Conservation (phyloP, 2,113 vertebrate species). For the Cromileptes altivelis region DNA sequence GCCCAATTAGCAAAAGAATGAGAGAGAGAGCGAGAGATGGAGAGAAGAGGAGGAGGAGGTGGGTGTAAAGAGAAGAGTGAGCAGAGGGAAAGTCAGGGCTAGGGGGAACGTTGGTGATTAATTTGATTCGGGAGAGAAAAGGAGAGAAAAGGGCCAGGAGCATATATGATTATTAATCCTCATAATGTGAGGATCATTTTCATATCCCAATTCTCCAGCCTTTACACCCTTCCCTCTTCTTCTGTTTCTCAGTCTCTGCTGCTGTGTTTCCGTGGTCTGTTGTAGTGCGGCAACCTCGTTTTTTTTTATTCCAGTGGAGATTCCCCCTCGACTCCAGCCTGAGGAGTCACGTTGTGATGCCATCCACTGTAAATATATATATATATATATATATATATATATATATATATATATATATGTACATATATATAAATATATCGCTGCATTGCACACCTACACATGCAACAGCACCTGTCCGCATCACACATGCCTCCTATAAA, state of each 20-base stretch:
- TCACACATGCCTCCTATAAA: constrained; percentile 17
- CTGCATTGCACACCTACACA: constrained; percentile 35
- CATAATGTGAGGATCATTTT: constrained; percentile 78
- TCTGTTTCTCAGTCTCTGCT: constrained; percentile 32
- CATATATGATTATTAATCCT: constrained; percentile 80
- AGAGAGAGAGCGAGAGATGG: constrained; percentile 11
- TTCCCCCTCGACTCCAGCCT: background rate
- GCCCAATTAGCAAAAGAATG: constrained; percentile 79
- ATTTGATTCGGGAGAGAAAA: constrained; percentile 68
- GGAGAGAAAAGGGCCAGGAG: constrained; percentile 70
- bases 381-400: too few species aligned
- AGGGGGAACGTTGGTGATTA: constrained; percentile 68
- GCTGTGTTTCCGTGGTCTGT: constrained; percentile 35
- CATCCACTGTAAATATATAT: constrained; percentile 3
- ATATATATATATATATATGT: too few species aligned
- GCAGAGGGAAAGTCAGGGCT: constrained; percentile 65
- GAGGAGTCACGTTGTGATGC: constrained; percentile 38
- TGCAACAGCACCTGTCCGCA: constrained; percentile 12
- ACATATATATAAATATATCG: too few species aligned
- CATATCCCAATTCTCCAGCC: constrained; percentile 69
- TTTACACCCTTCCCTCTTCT: constrained; percentile 6
- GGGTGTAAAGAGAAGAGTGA: constrained; percentile 44
- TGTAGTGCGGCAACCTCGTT: constrained; percentile 60
- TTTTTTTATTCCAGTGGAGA: constrained; percentile 51
- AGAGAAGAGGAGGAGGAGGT: constrained; percentile 28